Evolutionary conservation across 1,140 invertebrate genomes (phyloP), one percentile per base, ranked within the genome.

Genomic region (Drosophila insularis): DNA sequence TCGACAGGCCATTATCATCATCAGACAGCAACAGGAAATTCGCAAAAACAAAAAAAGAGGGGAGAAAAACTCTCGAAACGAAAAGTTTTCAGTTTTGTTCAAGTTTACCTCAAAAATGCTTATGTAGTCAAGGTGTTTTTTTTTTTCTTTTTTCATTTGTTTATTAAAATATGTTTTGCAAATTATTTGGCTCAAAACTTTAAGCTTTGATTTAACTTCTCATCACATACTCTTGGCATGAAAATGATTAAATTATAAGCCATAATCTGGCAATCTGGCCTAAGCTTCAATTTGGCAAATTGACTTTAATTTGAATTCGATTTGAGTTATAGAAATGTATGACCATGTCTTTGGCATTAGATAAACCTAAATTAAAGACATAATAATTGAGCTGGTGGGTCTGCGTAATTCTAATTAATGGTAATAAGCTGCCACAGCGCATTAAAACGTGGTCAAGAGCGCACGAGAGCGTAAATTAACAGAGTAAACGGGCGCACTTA

Each of bases 311-410:
- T 50, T 7, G 6, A 50, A 50, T 50, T 50, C 8, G 19, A 10
- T 46, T 10, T 21, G 17, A 10, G 10, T 21, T 2, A 21, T 50
- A 3, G 43, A 17, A 50, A 10, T 50, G 14, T 10, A n/a, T 46
- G 14, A 19, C 2, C 14, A 17, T 50, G 43, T 8, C 43, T 50
- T 43, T 50, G 17, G 14, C 27, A 87, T 78, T 77, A 77, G 17
- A 11, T 50, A 50, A 50, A 72, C 21, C 46, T 27, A 66, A 74
- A 69, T 74, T 79, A 69, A 59, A 64, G 58, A 35, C 54, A 68
- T 75, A 76, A 81, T 71, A 81, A 86, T 81, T 79, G 89, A 68
- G 70, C 67, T 61, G 68, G 43, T 74, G 79, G 59, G 69, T 80
- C 65, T 59, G 69, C 43, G 10, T 37, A 37, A 37, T 80, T 70